Conservation (phyloP, 2,797 vertebrate genomes). For the Squalus acanthias region DNA sequence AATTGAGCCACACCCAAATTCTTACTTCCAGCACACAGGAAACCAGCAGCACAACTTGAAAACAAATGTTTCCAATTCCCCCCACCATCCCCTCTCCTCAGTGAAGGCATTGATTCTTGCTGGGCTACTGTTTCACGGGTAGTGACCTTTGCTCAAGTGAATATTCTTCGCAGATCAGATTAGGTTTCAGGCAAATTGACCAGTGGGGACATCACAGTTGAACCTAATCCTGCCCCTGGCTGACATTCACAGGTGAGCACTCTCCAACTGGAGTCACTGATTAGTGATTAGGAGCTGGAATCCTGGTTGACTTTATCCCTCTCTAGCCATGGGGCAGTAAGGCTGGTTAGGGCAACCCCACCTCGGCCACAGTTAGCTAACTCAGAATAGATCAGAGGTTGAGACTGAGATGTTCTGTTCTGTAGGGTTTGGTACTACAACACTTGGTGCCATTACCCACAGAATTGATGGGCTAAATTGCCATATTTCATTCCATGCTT, state of each 20-base stretch:
- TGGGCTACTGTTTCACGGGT: no score
- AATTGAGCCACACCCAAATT: not conserved
- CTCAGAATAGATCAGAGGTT: not conserved
- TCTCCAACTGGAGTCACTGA: not conserved
- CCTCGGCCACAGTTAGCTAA: not conserved
- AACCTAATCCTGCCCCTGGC: not conserved
- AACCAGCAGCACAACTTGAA: not conserved
- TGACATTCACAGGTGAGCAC: not conserved
- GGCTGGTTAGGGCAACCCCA: no score
- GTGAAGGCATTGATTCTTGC: not conserved
- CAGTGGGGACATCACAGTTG: not conserved
- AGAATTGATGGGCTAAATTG: not conserved
- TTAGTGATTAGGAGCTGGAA: not conserved
- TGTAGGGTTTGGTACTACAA: not conserved
- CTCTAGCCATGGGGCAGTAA: not conserved
- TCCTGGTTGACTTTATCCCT: not conserved
- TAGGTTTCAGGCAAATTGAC: not conserved
- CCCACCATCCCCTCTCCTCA: not conserved
- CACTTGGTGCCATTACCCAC: not conserved
- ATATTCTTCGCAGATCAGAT: not conserved
- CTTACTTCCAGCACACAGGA: not conserved
- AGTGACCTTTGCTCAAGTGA: not conserved
- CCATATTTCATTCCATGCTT: not conserved
- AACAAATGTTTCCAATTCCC: no score
- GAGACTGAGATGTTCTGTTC: not conserved